These are phyloP conservation scores for Craniophora ligustri DNA, from an alignment of 2,888 invertebrate species.

Conservation along the genomic window DNA sequence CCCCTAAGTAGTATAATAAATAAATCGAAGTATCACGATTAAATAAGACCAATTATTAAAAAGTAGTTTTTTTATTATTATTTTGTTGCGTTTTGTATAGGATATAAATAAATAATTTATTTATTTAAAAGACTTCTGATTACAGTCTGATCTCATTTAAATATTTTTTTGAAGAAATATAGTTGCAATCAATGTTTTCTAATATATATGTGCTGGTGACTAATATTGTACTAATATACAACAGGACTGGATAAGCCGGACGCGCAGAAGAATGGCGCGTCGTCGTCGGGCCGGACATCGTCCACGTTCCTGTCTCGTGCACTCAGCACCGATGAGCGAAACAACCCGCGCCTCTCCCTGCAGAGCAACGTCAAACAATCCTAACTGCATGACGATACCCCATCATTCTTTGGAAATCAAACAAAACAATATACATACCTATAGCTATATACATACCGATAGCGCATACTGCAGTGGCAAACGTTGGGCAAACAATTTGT, in stretches of 20 bases:
- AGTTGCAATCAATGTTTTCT: background rate
- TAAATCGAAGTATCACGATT: too few relatives aligned
- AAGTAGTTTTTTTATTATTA: too few relatives aligned
- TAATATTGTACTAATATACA: conserved; percentile 76
- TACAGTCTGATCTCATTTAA: too few relatives aligned
- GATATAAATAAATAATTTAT: too few relatives aligned
- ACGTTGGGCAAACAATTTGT: too few relatives aligned
- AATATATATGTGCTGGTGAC: conserved; percentile 46
- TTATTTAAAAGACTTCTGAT: too few relatives aligned
- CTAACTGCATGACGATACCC: conserved; percentile 35
- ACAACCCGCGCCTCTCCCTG: conserved; percentile 69
- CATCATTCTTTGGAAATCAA: background rate
- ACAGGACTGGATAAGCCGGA: conserved; percentile 83
- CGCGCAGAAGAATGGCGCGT: conserved; percentile 76
- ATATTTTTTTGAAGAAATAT: background rate
- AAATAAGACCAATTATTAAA: too few relatives aligned
- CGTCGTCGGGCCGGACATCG: conserved; percentile 78
- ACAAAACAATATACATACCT: too few relatives aligned
- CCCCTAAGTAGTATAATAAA: too few relatives aligned
- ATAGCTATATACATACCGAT: too few relatives aligned
- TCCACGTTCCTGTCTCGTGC: conserved; percentile 83
- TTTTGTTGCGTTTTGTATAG: too few relatives aligned
- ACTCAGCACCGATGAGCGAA: conserved; percentile 80
- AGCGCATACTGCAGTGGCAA: background rate
- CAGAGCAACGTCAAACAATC: conserved; percentile 71